Percentiles rank a stretch among this genome's conserved stretches.
phyloP scores from a whole-genome alignment of 1,140 invertebrate species.

The Aphelenchoides avenae region DNA sequence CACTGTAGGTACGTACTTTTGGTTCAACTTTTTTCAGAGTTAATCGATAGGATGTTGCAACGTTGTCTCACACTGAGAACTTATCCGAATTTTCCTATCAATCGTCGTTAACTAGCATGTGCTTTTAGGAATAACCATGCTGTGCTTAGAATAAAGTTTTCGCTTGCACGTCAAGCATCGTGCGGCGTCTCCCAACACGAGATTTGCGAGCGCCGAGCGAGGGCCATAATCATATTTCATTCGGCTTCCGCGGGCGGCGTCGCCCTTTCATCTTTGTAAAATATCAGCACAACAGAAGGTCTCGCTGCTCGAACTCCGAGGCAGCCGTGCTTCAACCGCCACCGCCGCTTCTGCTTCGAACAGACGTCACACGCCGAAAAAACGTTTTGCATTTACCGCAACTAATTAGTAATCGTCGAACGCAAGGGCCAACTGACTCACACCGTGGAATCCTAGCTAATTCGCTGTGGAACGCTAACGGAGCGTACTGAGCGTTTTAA shows the following conservation, averaged over 20 bases:
- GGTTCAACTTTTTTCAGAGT: not conserved
- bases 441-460: not conserved
- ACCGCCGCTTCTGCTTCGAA: not conserved
- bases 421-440: not conserved
- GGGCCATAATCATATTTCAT: conserved; percentile 36
- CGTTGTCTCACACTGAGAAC: not conserved
- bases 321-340: not conserved
- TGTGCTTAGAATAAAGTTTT: not conserved
- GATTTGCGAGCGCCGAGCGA: conserved; percentile 13
- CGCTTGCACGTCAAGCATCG: not conserved
- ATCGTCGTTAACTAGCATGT: not conserved
- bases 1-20: not conserved
- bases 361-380: not conserved
- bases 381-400: not conserved
- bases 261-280: conserved; percentile 29
- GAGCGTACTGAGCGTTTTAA: too few relatives aligned
- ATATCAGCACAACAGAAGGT: conserved; percentile 17
- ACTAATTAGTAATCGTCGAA: not conserved
- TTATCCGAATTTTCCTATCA: conserved; percentile 6
- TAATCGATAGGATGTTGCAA: not conserved
- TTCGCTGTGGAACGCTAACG: too few relatives aligned
- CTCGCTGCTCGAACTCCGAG: not conserved
- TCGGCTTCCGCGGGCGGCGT: conserved; percentile 22
- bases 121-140: not conserved
- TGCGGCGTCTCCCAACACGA: not conserved